Base-by-base conservation (phyloP, 2,797 vertebrate genomes). In the Gallirallus australis region DNA sequence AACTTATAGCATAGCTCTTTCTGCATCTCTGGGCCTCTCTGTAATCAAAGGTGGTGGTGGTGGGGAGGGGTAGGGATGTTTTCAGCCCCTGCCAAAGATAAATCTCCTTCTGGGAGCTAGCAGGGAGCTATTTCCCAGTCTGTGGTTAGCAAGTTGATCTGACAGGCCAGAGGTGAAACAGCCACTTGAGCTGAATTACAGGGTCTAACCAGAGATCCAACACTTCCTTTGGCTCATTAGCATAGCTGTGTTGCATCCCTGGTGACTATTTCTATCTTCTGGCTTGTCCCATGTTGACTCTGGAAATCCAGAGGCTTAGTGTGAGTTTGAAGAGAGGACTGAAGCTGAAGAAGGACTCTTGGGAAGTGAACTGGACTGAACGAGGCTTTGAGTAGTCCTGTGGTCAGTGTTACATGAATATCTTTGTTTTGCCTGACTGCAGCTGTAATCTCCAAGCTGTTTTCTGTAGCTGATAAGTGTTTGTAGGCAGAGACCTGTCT, bases 121-220 rank as follows among this genome's bases (percentile, higher is more conserved):
- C 48, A 28, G 78, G 89, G 84, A 92, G 71, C 42, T 86, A 30
- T 90, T 96, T 95, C 89, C 87, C 80, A 42, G 68, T 48, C 73
- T 86, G 89, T 93, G 87, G 87, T 91, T 88, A 93, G 92, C 80
- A 47, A 95, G 92, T 50, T 93, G 94, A 94, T 92, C 92, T 92
- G 76, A 72, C 4, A 11, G 96, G 93, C 85, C 82, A 91, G 91
- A 93, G 94, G 89, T 96, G 92, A 94, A 94, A 39, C 78, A 93
- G 86, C 86, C 69, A 75, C 91, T 96, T 81, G 73, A 94, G 85
- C 85, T 65, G 88, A 94, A 82, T 96, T 91, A 86, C 95, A 89
- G 59, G 79, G 77, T 80, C 95, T 92, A 52, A 79, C 88, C 93
- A 90, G 82, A 96, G 94, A 96, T 79, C 80, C 86, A 89, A 15